Conservation (phyloP, 2,888 invertebrate genomes). For the Octonoba sinensis region DNA sequence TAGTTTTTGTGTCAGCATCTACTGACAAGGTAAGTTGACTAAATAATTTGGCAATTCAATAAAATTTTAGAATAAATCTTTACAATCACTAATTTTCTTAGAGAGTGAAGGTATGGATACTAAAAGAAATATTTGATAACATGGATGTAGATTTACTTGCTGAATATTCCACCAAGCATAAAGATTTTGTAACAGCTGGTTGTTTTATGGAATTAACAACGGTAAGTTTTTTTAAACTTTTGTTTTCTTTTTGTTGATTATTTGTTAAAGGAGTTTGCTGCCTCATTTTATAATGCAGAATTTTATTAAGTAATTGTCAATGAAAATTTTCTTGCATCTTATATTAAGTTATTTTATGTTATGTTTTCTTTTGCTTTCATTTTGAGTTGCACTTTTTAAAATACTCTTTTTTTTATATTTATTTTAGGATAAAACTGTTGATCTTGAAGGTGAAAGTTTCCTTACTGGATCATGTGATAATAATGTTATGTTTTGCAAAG, state of each 20-base stretch:
- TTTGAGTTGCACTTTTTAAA: too few relatives aligned
- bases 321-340: too few relatives aligned
- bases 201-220: background rate
- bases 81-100: background rate
- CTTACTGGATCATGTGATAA: conserved; percentile 52
- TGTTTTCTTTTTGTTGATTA: too few relatives aligned
- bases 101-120: conserved; percentile 37
- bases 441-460: background rate
- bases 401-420: too few relatives aligned
- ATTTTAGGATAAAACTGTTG: background rate
- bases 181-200: conserved; percentile 37
- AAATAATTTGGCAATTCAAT: background rate
- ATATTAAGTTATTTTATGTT: too few relatives aligned
- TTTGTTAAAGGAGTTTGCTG: too few relatives aligned
- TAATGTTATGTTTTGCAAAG: conserved; percentile 24
- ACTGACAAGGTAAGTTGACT: background rate
- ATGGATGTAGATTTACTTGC: background rate
- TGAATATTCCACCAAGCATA: conserved; percentile 29
- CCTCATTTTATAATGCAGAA: too few relatives aligned
- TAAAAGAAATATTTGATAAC: conserved; percentile 12
- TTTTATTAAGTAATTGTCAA: too few relatives aligned
- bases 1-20: background rate
- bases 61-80: background rate
- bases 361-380: too few relatives aligned
- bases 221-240: too few relatives aligned